A percentile compares a stretch with the other conserved stretches of the same genome.
Conservation (phyloP, 2,888 invertebrate genomes). For the Amphipoea lucens region DNA sequence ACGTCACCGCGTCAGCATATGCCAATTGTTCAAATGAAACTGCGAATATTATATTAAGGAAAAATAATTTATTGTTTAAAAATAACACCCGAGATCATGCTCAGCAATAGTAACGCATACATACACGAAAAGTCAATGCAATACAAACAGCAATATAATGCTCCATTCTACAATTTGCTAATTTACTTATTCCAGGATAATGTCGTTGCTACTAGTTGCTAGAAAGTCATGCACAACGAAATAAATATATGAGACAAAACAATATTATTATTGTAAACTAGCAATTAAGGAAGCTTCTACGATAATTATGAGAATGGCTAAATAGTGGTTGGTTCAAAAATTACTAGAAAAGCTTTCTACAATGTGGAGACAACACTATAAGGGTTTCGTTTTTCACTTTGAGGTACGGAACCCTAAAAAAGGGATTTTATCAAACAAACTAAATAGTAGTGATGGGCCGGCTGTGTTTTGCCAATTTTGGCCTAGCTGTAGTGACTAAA, state of each 20-base stretch:
- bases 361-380: neutral
- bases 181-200: conserved; percentile 49
- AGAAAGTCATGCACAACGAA: conserved; percentile 76
- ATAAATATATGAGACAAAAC: conserved; percentile 78
- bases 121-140: conserved; percentile 62
- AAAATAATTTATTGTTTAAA: conserved; percentile 86
- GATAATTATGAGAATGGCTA: conserved; percentile 40
- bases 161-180: conserved; percentile 52
- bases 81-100: conserved; percentile 82
- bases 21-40: conserved; percentile 55
- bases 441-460: no score
- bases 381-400: no score
- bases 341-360: conserved; percentile 40
- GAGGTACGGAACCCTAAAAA: neutral
- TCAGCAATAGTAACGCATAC: conserved; percentile 80
- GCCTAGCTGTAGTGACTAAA: no score
- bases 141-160: conserved; percentile 50
- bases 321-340: conserved; percentile 32
- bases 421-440: neutral
- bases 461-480: no score
- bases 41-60: conserved; percentile 61
- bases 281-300: conserved; percentile 22
- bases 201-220: conserved; percentile 69
- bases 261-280: conserved; percentile 67
- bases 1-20: conserved; percentile 14